phyloP scores from a whole-genome alignment of 2,888 invertebrate genomes.

The Alitta virens region DNA sequence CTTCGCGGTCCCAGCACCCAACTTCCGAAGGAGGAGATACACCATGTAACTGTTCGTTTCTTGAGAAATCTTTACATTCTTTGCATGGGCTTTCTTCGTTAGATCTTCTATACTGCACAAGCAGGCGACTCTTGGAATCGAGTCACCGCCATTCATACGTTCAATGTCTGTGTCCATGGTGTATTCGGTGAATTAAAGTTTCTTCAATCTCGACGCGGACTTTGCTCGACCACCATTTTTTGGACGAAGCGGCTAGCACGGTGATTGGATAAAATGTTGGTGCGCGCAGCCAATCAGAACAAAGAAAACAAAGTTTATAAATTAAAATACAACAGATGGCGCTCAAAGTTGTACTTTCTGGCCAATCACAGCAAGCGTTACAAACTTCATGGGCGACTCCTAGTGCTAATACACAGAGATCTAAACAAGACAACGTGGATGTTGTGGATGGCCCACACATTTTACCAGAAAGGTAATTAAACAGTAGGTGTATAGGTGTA shows the following conservation, averaged over 20 bases:
- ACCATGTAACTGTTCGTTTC: conserved; percentile 44
- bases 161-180: background rate
- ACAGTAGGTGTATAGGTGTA: too few relatives aligned
- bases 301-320: background rate
- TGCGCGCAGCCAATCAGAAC: background rate
- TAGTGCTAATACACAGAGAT: too few relatives aligned
- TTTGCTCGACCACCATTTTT: too few relatives aligned
- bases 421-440: too few relatives aligned
- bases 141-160: background rate
- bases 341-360: too few relatives aligned
- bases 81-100: conserved; percentile 33
- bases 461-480: too few relatives aligned
- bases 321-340: background rate
- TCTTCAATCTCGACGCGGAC: too few relatives aligned
- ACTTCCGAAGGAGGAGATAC: conserved; percentile 40
- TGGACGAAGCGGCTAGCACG: too few relatives aligned
- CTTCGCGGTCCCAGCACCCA: conserved; percentile 45
- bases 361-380: too few relatives aligned
- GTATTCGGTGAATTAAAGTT: background rate
- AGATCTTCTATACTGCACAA: conserved; percentile 37
- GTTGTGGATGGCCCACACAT: too few relatives aligned
- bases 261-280: too few relatives aligned
- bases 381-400: too few relatives aligned
- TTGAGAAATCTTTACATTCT: conserved; percentile 37
- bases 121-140: conserved; percentile 31